phyloP scores from a whole-genome alignment of 2,797 vertebrate species.

The Galago senegalensis region DNA sequence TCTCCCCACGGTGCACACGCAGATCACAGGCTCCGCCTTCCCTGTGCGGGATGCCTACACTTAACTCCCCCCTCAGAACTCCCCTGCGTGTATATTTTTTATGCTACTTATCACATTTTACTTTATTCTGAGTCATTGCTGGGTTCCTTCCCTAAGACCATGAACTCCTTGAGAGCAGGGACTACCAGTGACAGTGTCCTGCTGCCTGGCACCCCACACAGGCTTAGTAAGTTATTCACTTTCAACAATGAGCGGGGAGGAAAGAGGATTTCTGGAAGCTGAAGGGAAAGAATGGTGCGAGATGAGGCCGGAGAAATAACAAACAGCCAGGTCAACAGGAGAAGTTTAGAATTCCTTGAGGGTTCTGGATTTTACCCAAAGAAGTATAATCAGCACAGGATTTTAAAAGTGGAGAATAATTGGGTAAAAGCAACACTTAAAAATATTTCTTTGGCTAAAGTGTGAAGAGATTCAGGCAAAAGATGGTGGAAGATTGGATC shows the following conservation, averaged over 20 bases:
- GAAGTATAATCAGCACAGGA: not conserved
- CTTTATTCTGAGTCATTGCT: not conserved
- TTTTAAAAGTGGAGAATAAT: slow-evolving; percentile 39
- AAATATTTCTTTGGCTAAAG: not conserved
- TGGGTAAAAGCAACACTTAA: not conserved
- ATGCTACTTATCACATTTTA: not conserved
- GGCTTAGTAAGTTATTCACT: not conserved
- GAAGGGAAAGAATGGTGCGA: not conserved
- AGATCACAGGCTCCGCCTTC: not conserved
- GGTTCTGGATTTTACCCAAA: slow-evolving; percentile 22
- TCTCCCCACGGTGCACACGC: fast-evolving
- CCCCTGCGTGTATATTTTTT: not conserved
- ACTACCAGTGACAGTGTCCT: not conserved
- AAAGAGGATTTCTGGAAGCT: not conserved
- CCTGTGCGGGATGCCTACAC: not conserved
- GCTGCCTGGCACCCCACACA: not conserved
- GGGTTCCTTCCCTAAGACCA: not conserved
- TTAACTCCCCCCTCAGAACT: not conserved
- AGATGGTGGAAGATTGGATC: not conserved
- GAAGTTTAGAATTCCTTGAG: not conserved
- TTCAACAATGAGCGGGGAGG: not conserved
- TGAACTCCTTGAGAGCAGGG: not conserved
- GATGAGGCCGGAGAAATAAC: not conserved
- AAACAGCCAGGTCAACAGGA: not conserved
- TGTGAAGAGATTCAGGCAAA: not conserved